Base-by-base conservation (phyloP, 2,888 invertebrate genomes). In the Lepidonotus clava region DNA sequence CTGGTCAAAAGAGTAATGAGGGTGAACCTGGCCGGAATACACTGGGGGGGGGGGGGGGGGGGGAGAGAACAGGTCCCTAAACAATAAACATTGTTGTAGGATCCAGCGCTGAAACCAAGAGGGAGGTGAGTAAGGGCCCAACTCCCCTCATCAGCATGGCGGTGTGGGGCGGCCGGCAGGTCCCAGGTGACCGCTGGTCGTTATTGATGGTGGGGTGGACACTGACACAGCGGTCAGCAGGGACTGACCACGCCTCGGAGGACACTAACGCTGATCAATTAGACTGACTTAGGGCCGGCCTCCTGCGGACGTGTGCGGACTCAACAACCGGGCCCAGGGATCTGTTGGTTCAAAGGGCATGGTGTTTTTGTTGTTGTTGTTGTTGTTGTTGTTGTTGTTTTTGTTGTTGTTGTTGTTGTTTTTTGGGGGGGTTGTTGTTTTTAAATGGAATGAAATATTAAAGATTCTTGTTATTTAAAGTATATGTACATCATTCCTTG, bases 71-170 rank as follows among this genome's bases (percentile, higher is more conserved):
- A 71, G 71, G 38, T 71, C 71, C 21, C 71, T 38, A 71, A 34
- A 71, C 71, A 71, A 71, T 71, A 71, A 71, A 71, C 71, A 71
- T 71, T 71, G 38, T 34, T 38, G 71, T 34, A 34, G 71, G 71
- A 71, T 34, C 71, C 36, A 38, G 71, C n/a, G 38, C 34, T 71
- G n/a, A n/a, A 71, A 71, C 38, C 71, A 71, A 38, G 38, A 21
- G 14, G 71, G 38, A 18, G 71, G 71, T 71, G 36, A 71, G 71
- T 38, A 61, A 61, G 28, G 61, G 28, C 61, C 61, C 11, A 11
- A 11, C 28, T 28, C 28, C 28, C 28, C 71, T 21, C 71, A 71
- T 71, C 38, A 71, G 71, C 38, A 71, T 71, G 71, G 56, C 36
- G 14, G 21, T 24, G 61, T 61, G 61, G 61, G 28, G n/a, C n/a